Base-by-base conservation (phyloP, 2,797 vertebrate genomes). In the Liasis olivaceus region DNA sequence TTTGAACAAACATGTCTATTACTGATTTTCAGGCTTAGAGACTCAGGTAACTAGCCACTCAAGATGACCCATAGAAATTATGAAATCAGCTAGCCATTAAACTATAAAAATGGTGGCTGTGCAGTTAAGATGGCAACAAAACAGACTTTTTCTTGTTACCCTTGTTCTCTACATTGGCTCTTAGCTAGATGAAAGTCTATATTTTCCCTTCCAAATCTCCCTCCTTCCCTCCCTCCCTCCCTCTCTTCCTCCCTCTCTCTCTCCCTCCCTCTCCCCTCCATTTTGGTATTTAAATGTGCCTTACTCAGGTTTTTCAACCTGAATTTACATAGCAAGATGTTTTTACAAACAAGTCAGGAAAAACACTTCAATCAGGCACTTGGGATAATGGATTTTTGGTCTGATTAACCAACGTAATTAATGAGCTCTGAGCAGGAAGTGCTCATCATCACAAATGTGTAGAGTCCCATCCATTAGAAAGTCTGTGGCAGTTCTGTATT, bases 1-100 rank as follows among this genome's bases (percentile, higher is more conserved):
- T 93, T 17, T 14, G 93, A 95, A 93, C 51, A 95, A 96, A 97
- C 96, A 95, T 94, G 95, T 92, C 95, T 97, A 96, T 96, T 91
- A 94, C 94, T 92, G 84, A 90, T 51, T 95, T 97, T 97, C 72
- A 96, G 93, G 90, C 93, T 97, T 92, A 96, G 92, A 93, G 5
- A 60, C 22, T 66, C 54, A 58, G 11, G 90, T 96, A 91, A 94
- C 93, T 91, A 88, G 24, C 4, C 31, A 15, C 13, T 84, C 15
- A 81, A 84, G 22, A 84, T 95, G 91, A 91, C 47, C 91, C 93
- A 86, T 94, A 91, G 91, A 94, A 95, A 95, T 94, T 81, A 89
- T 94, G 66, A 90, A 93, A 94, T 28, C 66, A 64, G 92, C 94
- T 92, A 90, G 60, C 15, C 0, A 3, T 94, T 51, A 95, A 87